Conservation (phyloP, 1,140 invertebrate species). For the Meloidogyne exigua region DNA sequence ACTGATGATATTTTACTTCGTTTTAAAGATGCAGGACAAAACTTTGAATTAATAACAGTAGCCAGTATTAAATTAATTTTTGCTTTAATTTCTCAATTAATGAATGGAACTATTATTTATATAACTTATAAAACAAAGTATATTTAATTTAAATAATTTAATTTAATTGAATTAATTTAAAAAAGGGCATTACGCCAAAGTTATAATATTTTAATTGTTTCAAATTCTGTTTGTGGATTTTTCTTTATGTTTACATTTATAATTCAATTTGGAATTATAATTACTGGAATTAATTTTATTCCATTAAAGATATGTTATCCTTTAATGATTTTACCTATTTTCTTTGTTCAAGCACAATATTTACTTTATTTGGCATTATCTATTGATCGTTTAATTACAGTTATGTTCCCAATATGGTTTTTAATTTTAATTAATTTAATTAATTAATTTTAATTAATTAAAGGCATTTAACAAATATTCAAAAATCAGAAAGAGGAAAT, state of each 20-base stretch:
- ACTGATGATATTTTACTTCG: neutral
- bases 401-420: neutral
- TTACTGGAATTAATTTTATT: neutral
- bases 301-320: neutral
- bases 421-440: neutral
- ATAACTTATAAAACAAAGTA: conserved; percentile 1
- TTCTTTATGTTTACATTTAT: conserved; percentile 10
- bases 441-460: neutral
- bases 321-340: conserved; percentile 2
- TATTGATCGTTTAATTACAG: conserved; percentile 11
- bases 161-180: neutral
- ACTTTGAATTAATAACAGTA: neutral
- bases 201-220: conserved; percentile 9
- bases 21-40: neutral
- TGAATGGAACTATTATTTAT: neutral
- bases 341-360: conserved; percentile 1
- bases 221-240: conserved; percentile 2
- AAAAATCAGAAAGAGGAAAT: neutral
- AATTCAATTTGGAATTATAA: conserved; percentile 6
- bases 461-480: neutral
- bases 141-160: neutral
- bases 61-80: neutral
- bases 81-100: conserved; percentile 1
- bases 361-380: conserved; percentile 9
- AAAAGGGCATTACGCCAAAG: conserved; percentile 7